Evolutionary conservation across 2,113 vertebrate genomes (phyloP).

Genomic region (Pelodiscus sinensis): DNA sequence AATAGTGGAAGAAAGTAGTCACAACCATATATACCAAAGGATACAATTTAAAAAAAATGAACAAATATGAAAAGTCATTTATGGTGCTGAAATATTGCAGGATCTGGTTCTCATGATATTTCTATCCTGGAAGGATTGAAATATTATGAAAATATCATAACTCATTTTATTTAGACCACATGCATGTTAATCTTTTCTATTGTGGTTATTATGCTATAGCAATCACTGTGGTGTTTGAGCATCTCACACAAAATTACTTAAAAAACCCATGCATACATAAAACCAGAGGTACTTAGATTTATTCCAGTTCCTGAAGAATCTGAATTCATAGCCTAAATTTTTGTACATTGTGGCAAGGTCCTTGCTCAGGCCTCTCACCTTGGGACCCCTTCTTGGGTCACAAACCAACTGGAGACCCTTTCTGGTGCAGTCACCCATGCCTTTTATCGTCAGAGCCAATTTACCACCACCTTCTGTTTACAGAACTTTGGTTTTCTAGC

Average conservation of each 20-base stretch:
- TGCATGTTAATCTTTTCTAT: not conserved
- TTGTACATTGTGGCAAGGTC: not conserved
- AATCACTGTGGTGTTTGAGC: not conserved
- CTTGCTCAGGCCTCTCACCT: too few relatives aligned
- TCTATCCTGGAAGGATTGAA: not conserved
- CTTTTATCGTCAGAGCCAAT: too few relatives aligned
- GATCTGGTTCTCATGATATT: not conserved
- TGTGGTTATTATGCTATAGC: not conserved
- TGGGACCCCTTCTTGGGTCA: too few relatives aligned
- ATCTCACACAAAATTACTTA: not conserved
- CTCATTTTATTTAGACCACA: not conserved
- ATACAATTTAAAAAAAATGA: too few relatives aligned
- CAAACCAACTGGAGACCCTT: too few relatives aligned
- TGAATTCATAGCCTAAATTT: not conserved
- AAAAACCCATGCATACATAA: not conserved
- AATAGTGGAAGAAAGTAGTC: too few relatives aligned
- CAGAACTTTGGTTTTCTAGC: too few relatives aligned
- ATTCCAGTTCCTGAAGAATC: not conserved
- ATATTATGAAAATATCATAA: not conserved
- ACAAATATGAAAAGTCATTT: too few relatives aligned
- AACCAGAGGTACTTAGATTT: not conserved
- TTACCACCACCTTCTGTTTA: too few relatives aligned
- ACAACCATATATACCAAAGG: too few relatives aligned
- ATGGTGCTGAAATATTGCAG: not conserved
- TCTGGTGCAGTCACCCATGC: too few relatives aligned